Evolutionary conservation across 2,888 invertebrate genomes (phyloP), one percentile per base, ranked within the genome.

Genomic region (Onchidella celtica): DNA sequence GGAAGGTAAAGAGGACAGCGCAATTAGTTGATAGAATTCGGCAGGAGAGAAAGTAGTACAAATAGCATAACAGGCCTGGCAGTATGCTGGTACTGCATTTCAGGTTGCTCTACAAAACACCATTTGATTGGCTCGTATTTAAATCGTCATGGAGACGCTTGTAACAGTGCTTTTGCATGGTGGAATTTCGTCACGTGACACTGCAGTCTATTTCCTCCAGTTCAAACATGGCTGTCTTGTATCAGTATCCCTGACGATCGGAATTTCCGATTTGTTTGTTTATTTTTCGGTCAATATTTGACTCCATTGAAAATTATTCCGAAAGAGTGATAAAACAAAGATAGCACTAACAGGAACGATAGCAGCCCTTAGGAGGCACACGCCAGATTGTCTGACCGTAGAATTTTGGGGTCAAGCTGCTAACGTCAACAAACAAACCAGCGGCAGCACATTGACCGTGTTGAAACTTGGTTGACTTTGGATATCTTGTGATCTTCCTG

Each of bases 101-200:
- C n/a, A n/a, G 24, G 61, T 24, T 34, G n/a, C 32, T 34, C 27
- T 55, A 66, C 21, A 61, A 79, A 14, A 2, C 11, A 4, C 83
- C 63, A 40, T 83, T 70, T 87, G 83, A 91, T 91, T 91, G 91
- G 92, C 75, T 80, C 65, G 82, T 79, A 75, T 85, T 87, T 82
- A 81, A 87, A 89, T 91, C 84, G 90, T 88, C 91, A 90, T 91
- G 91, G 89, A 90, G 88, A 92, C 91, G 84, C 82, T 86, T 87
- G 87, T 87, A 86, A 87, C 84, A 76, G 40, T 69, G 68, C 57
- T 70, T 74, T 66, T 81, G 81, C 89, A 90, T 91, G 91, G 91
- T 81, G 69, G 40, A 86, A 61, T 55, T 38, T 32, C 27, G 80
- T 87, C 90, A 90, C 87, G 87, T 89, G 90, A 86, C 81, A 38